These are phyloP conservation scores for Periophthalmus modestus DNA, from an alignment of 2,113 vertebrate genomes.

Conservation along the genomic window DNA sequence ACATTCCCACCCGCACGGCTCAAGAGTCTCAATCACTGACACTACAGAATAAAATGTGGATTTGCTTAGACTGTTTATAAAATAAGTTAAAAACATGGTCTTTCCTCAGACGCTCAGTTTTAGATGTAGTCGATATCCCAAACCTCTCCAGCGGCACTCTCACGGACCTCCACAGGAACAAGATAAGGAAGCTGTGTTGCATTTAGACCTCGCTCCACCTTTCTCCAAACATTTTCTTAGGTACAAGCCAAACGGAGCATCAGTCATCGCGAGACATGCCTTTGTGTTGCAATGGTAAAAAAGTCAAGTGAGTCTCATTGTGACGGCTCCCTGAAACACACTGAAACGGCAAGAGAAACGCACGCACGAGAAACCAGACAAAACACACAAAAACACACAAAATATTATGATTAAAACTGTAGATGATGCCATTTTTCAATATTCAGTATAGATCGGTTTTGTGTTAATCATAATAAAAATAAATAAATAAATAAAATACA, in stretches of 20 bases:
- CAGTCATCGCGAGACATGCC: constrained; percentile 41
- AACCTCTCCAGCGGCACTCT: constrained; percentile 19
- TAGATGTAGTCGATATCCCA: constrained; percentile 16
- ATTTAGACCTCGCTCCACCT: constrained; percentile 31
- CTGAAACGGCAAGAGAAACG: neutral
- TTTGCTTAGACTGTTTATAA: constrained; percentile 8
- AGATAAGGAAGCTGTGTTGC: constrained; percentile 55
- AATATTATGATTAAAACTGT: no score
- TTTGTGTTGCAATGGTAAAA: constrained; percentile 24
- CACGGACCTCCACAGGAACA: constrained; percentile 47
- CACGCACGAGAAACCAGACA: no score
- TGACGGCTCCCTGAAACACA: constrained; percentile 14
- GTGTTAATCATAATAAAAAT: no score
- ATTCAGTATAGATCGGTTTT: no score
- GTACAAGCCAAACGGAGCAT: constrained; percentile 47
- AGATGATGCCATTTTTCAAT: no score
- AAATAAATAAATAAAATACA: no score
- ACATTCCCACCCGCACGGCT: no score
- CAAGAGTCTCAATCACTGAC: neutral
- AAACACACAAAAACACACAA: no score
- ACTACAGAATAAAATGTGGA: neutral
- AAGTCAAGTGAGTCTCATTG: constrained; percentile 11
- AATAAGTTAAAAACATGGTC: neutral
- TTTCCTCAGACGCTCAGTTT: constrained; percentile 9
- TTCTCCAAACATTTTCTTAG: constrained; percentile 57